Percentiles rank a stretch among this genome's conserved stretches.
phyloP scores from a whole-genome alignment of 2,797 vertebrate genomes.

The Eospalax fontanierii region DNA sequence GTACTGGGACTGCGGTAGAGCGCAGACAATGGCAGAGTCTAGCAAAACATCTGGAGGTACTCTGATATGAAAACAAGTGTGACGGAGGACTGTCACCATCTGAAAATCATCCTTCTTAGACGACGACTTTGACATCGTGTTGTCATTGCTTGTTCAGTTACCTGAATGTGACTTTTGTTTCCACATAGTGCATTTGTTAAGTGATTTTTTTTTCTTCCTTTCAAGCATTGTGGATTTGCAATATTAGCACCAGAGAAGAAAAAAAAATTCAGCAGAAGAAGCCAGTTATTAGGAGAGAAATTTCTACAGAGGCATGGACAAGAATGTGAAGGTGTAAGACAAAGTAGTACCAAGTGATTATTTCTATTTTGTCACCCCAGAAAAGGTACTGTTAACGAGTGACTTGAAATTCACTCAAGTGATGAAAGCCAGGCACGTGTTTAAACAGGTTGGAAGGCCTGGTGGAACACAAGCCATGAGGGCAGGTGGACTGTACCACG shows the following conservation, averaged over 20 bases:
- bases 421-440: not conserved
- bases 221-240: not conserved
- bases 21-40: fast-evolving
- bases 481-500: fast-evolving
- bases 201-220: not conserved
- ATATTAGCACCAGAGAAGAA: not conserved
- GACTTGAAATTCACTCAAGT: not conserved
- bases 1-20: fast-evolving
- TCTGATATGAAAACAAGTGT: not conserved
- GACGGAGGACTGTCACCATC: not conserved
- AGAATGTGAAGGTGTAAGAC: not conserved
- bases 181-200: not conserved
- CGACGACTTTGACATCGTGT: not conserved
- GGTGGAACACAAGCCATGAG: not conserved
- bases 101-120: not conserved
- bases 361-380: not conserved
- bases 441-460: not conserved
- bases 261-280: not conserved
- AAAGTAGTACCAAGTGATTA: not conserved
- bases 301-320: not conserved
- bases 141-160: conserved; percentile 6
- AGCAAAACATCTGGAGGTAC: fast-evolving
- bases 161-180: not conserved
- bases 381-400: not conserved
- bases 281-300: not conserved